phyloP scores from a whole-genome alignment of 1,140 invertebrate genomes.

The Trigoniulus corallinus region DNA sequence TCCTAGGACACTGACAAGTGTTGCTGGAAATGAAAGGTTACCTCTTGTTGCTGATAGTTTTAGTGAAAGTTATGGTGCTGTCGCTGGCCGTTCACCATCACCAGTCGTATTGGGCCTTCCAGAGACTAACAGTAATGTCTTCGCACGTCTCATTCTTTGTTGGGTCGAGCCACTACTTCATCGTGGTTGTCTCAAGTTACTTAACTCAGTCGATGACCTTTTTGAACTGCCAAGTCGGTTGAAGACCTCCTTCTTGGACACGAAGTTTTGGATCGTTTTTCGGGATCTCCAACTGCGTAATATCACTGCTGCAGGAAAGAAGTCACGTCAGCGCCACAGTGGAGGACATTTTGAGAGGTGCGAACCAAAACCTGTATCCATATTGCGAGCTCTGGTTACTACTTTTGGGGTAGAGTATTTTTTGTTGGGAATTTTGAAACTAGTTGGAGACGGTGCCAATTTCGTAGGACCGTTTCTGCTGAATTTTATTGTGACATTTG shows the following conservation, averaged over 20 bases:
- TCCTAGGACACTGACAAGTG: constrained; percentile 12
- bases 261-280: constrained; percentile 8
- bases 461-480: constrained; percentile 82
- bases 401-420: constrained; percentile 80
- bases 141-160: constrained; percentile 60
- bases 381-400: constrained; percentile 55
- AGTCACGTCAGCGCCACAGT: not conserved
- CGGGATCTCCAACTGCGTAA: constrained; percentile 1
- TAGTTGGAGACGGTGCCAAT: constrained; percentile 59
- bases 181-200: constrained; percentile 49
- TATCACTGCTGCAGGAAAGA: not conserved
- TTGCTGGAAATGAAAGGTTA: constrained; percentile 24
- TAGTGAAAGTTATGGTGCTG: constrained; percentile 32
- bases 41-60: constrained; percentile 26
- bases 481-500: constrained; percentile 59
- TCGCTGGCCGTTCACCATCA: constrained; percentile 41
- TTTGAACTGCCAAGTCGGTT: constrained; percentile 63
- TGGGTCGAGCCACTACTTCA: constrained; percentile 76
- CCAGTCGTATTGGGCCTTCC: constrained; percentile 53
- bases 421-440: constrained; percentile 66
- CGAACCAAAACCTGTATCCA: constrained; percentile 27
- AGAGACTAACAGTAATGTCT: constrained; percentile 49
- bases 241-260: constrained; percentile 36
- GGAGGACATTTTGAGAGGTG: constrained; percentile 19
- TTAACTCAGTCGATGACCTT: constrained; percentile 60